phyloP scores from a whole-genome alignment of 2,888 invertebrate species.

The Andrena bicolor region DNA sequence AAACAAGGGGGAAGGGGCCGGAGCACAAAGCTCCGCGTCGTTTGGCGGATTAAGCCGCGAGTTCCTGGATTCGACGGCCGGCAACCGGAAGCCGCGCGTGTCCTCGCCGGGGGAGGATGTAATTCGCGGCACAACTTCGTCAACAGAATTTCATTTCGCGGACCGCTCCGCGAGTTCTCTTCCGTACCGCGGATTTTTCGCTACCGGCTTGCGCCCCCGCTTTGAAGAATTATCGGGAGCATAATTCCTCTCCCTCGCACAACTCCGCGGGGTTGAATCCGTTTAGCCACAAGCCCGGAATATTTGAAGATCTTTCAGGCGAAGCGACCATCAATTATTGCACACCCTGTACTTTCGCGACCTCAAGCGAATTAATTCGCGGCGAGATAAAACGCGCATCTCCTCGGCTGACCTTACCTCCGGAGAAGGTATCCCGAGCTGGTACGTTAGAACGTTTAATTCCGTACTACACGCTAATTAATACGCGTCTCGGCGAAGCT shows the following conservation, averaged over 20 bases:
- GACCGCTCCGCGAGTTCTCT: conserved; percentile 37
- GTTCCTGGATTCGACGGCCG: conserved; percentile 1
- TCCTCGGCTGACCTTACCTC: neutral
- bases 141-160: conserved; percentile 46
- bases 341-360: no score
- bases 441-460: conserved; percentile 20
- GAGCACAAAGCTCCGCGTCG: neutral
- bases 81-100: neutral
- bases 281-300: no score
- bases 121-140: conserved; percentile 42
- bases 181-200: conserved; percentile 29
- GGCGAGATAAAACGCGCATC: neutral
- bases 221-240: conserved; percentile 46
- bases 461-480: no score
- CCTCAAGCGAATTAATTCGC: no score
- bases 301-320: no score
- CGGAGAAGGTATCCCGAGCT: neutral
- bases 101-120: neutral
- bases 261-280: neutral
- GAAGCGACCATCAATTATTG: no score
- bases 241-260: neutral
- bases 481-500: conserved; percentile 10
- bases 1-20: neutral
- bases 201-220: neutral
- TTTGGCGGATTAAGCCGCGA: conserved; percentile 37